A percentile compares a stretch with the other conserved stretches of the same genome.
Evolutionary conservation across 2,888 invertebrate genomes (phyloP).

Genomic region (Frankliniella fusca): DNA sequence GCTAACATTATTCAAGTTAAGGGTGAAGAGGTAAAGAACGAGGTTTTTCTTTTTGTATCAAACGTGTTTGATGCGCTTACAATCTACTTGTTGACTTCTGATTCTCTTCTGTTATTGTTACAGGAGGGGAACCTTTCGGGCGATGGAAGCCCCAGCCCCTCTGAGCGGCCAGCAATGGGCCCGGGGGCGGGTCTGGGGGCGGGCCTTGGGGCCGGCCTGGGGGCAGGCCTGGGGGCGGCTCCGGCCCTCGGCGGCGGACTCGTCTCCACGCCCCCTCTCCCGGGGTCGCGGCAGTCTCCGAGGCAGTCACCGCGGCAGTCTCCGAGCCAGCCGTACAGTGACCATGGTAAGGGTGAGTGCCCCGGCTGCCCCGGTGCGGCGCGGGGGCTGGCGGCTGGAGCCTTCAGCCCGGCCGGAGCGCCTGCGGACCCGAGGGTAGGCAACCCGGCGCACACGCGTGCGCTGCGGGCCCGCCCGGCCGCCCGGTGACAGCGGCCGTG

Average conservation of each 20-base stretch:
- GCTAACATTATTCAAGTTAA: too few relatives aligned
- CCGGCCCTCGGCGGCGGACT: not conserved
- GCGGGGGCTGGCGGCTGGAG: too few relatives aligned
- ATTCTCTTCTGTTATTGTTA: not conserved
- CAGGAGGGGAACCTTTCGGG: not conserved
- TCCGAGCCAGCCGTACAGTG: not conserved
- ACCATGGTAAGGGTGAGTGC: not conserved
- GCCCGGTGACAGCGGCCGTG: too few relatives aligned
- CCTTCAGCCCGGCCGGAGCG: not conserved
- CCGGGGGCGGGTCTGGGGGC: not conserved
- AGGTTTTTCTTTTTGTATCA: too few relatives aligned
- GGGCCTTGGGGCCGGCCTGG: not conserved
- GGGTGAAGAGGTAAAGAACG: too few relatives aligned
- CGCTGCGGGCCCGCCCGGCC: too few relatives aligned
- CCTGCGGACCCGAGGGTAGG: too few relatives aligned
- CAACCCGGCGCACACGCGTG: not conserved
- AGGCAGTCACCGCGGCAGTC: not conserved
- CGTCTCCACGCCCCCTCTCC: not conserved
- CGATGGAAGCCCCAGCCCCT: not conserved
- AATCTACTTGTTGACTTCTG: not conserved
- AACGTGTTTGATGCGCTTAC: too few relatives aligned
- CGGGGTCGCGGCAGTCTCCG: not conserved
- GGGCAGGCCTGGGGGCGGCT: not conserved
- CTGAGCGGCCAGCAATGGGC: not conserved
- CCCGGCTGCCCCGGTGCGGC: too few relatives aligned